Base-by-base conservation (phyloP, 2,888 invertebrate species). In the Sussaba pulchella region DNA sequence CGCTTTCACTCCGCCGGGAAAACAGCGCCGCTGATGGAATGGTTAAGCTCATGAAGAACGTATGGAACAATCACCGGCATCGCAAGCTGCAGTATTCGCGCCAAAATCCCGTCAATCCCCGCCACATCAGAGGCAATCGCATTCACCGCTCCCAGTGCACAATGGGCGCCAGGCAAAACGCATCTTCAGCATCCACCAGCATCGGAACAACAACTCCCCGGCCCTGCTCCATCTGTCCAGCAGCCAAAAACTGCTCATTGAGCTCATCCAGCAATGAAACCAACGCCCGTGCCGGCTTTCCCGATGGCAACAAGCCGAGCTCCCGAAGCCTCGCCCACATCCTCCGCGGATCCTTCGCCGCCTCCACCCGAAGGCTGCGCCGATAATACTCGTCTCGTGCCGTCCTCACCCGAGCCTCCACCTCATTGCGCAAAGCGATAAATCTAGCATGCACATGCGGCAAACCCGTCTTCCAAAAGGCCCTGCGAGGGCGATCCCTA, bases 71-170 rank as follows among this genome's bases (percentile, higher is more conserved):
- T 39, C 14, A 21, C 24, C 2, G 50, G 36, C 31, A 26, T 19
- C 12, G 50, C 31, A 1, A 67, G 3, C 1, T 26, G 9, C 1
- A 43, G 1, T 12, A 24, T 24, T 10, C 10, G 1, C 9, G 14
- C 10, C 6, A 43, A 26, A 1, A 69, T 17, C 2, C 26, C 69
- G 24, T 59, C 67, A 2, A 45, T 0, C 12, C 76, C 61, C 6
- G 31, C 2, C 31, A 6, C 31, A 31, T 31, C 31, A 6, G 31
- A 31, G 31, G 31, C 31, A 5, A 31, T 31, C 2, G 31, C 31
- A 31, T 31, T 31, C 31, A 6, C 6, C 6, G 31, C 31, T 31
- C n/a, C n/a, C n/a, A n/a, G n/a, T n/a, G 31, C 31, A 31, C 31
- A 5, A 31, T 6, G 31, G 31, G 31, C 6, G 4, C 6, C 14